A percentile compares a stretch with the other conserved stretches of the same genome.
phyloP scores from a whole-genome alignment of 2,113 vertebrate genomes.

The Actenoides lindsayi region DNA sequence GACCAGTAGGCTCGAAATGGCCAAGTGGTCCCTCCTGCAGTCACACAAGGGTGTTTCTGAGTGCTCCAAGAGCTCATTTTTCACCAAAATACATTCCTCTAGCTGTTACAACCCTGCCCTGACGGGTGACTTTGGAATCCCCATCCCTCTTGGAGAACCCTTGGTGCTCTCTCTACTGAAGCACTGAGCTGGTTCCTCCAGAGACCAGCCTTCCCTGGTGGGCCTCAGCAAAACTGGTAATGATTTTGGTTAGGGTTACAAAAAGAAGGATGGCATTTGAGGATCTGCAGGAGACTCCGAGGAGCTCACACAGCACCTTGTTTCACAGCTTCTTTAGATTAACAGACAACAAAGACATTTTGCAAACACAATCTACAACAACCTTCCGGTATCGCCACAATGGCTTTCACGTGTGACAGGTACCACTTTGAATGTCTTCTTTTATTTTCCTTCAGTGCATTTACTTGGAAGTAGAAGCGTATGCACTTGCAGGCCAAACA shows the following conservation, averaged over 20 bases:
- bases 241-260: neutral
- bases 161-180: neutral
- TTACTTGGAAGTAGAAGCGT: neutral
- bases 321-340: neutral
- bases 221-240: accelerated
- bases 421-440: neutral
- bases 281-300: neutral
- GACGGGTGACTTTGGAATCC: neutral
- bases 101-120: neutral
- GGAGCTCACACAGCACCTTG: accelerated
- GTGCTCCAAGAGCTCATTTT: accelerated
- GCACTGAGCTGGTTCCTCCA: neutral
- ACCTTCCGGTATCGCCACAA: neutral
- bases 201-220: neutral
- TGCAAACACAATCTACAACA: neutral
- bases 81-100: neutral
- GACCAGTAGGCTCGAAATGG: neutral
- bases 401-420: neutral
- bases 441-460: neutral
- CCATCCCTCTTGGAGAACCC: neutral
- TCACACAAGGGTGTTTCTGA: neutral
- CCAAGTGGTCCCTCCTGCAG: neutral
- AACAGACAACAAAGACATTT: neutral
- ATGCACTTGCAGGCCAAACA: neutral
- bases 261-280: accelerated